phyloP scores from a whole-genome alignment of 2,797 vertebrate genomes.

The Neostethus bicornis region DNA sequence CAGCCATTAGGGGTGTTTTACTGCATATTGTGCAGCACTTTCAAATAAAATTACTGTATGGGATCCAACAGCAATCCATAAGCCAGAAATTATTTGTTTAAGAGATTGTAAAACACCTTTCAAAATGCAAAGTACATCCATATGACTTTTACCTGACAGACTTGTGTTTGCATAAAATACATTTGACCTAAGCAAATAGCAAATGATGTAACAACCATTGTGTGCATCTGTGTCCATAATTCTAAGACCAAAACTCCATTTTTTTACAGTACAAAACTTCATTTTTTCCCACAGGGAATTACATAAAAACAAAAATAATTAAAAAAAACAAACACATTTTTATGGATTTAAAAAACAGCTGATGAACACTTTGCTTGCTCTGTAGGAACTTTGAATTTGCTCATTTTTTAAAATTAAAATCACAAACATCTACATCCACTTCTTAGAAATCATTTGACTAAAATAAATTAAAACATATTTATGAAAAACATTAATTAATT shows the following conservation, averaged over 20 bases:
- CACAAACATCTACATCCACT: background rate
- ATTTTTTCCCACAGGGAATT: no score
- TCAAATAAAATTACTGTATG: background rate
- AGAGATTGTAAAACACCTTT: background rate
- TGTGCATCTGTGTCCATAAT: background rate
- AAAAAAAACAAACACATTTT: background rate
- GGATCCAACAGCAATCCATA: background rate
- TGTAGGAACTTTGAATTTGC: background rate
- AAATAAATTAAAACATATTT: no score
- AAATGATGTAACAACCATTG: conserved; percentile 21
- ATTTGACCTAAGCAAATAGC: conserved; percentile 4
- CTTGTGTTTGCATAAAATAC: conserved; percentile 4
- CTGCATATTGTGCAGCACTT: background rate
- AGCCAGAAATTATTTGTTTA: background rate
- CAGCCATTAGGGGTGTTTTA: background rate
- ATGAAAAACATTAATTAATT: no score
- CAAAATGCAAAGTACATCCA: background rate
- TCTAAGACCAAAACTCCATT: background rate
- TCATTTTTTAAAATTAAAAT: background rate
- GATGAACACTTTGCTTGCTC: background rate
- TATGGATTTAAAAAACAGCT: background rate
- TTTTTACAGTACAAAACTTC: background rate
- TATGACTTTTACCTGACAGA: background rate
- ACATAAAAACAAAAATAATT: no score
- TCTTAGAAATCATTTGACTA: conserved; percentile 5